Evolutionary conservation across 2,113 vertebrate species (phyloP).

Genomic region (Oreochromis aureus): DNA sequence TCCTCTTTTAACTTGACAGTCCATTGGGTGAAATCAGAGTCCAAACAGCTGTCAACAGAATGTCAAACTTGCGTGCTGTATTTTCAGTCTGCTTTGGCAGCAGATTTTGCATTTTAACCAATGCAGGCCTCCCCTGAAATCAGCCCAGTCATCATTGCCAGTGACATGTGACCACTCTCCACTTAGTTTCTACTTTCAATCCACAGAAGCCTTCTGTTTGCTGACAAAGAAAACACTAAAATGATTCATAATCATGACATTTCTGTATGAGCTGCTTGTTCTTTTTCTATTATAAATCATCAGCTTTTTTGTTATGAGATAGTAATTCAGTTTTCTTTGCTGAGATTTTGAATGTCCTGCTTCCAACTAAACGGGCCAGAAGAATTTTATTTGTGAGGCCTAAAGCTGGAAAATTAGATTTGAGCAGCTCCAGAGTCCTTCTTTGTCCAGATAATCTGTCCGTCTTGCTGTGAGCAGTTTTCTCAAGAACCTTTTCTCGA

Average conservation of each 20-base stretch:
- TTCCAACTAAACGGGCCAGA: accelerated
- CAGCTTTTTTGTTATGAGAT: background rate
- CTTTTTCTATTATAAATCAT: background rate
- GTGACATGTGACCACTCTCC: background rate
- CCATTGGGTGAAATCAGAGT: background rate
- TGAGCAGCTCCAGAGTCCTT: background rate
- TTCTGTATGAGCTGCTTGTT: background rate
- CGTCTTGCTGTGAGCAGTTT: background rate
- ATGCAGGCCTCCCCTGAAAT: background rate
- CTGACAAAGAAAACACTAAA: background rate
- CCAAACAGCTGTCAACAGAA: background rate
- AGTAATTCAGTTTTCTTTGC: background rate
- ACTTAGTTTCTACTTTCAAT: background rate
- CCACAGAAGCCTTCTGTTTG: background rate
- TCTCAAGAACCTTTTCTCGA: background rate
- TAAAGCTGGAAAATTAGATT: background rate
- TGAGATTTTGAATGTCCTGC: background rate
- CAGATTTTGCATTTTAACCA: background rate
- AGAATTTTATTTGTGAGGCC: background rate
- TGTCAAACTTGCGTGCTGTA: background rate
- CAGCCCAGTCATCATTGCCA: background rate
- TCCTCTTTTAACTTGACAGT: background rate
- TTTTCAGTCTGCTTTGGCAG: background rate
- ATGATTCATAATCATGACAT: background rate
- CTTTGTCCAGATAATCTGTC: background rate